Percentiles rank a stretch among this genome's conserved stretches.
These are phyloP conservation scores for Holotrichia oblita DNA, from an alignment of 1,140 invertebrate genomes.

Conservation along the genomic window DNA sequence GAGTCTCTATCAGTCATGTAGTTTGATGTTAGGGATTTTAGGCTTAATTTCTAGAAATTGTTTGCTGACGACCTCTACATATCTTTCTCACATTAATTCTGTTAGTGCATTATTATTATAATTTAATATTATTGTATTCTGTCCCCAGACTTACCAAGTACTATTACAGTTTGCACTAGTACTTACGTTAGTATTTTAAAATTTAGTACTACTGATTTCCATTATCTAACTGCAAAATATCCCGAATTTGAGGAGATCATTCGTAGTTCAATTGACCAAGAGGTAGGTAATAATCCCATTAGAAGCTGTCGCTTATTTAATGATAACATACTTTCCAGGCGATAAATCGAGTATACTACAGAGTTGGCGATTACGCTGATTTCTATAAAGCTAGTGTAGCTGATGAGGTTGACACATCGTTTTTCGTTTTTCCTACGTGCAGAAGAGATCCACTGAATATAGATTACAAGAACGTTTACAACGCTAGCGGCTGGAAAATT, in stretches of 20 bases:
- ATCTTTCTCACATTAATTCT: neutral
- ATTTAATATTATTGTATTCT: neutral
- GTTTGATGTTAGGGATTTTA: too few relatives aligned
- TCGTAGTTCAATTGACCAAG: neutral
- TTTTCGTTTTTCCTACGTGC: constrained; percentile 10
- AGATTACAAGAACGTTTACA: constrained; percentile 29
- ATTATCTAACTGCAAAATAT: neutral
- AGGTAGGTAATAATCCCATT: neutral
- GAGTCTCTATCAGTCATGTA: too few relatives aligned
- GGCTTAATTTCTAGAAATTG: neutral
- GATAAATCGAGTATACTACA: constrained; percentile 12
- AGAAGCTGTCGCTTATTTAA: neutral
- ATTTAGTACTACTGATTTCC: neutral
- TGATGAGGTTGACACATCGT: constrained; percentile 1
- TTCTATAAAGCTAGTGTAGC: neutral
- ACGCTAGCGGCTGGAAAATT: neutral
- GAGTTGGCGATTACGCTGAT: neutral
- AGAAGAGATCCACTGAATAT: constrained; percentile 24
- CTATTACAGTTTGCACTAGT: neutral
- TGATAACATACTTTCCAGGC: neutral
- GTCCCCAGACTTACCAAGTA: neutral
- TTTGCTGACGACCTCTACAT: neutral
- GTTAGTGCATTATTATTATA: neutral
- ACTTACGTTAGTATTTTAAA: neutral
- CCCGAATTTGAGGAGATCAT: neutral